Evolutionary conservation across 2,113 vertebrate species (phyloP).

Genomic region (Arvicanthis niloticus): DNA sequence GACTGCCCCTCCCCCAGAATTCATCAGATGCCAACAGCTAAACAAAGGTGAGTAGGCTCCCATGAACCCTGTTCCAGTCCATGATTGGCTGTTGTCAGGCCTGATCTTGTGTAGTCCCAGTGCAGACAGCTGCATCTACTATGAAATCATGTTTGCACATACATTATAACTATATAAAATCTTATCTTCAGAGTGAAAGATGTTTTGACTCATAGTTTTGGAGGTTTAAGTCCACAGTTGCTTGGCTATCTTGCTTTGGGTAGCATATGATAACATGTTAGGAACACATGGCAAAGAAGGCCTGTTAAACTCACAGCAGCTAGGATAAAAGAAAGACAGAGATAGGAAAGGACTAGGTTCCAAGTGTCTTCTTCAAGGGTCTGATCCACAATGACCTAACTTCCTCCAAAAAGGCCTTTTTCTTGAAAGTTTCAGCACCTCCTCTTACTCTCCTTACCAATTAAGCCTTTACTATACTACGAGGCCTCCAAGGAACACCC

Average conservation of each 20-base stretch:
- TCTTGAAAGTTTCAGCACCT: neutral
- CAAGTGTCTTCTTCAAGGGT: neutral
- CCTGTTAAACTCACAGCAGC: neutral
- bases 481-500: neutral
- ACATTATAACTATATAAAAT: slow-evolving; percentile 21
- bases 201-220: neutral
- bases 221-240: neutral
- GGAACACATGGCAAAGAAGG: neutral
- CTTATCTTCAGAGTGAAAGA: neutral
- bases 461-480: neutral
- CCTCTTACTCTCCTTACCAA: too few relatives aligned
- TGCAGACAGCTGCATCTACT: neutral
- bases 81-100: neutral
- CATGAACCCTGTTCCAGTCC: neutral
- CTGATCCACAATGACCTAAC: neutral
- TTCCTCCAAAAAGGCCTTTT: neutral
- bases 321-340: neutral
- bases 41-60: neutral
- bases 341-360: neutral
- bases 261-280: neutral
- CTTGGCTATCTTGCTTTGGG: neutral
- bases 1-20: neutral
- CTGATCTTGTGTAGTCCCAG: neutral
- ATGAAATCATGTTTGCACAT: neutral
- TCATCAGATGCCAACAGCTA: neutral